Conservation (phyloP, 2,797 vertebrate genomes). For the Catamblyrhynchus diadema region DNA sequence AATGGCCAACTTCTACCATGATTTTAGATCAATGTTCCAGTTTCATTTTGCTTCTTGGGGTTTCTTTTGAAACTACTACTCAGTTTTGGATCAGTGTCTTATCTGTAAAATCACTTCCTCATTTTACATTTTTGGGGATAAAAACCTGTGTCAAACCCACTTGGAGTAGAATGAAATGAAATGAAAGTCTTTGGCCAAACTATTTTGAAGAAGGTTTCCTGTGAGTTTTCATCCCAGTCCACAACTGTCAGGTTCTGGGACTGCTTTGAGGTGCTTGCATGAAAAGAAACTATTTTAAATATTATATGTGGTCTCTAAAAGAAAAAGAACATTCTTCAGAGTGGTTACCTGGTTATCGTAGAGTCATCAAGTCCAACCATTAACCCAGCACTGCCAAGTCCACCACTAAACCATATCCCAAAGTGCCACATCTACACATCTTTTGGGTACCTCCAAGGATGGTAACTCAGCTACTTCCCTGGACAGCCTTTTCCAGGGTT, state of each 20-base stretch:
- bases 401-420: background rate
- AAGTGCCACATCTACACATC: background rate
- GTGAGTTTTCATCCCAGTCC: background rate
- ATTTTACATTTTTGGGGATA: background rate
- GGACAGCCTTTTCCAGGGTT: background rate
- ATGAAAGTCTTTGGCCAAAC: background rate
- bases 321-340: background rate
- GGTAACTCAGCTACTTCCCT: background rate
- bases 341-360: background rate
- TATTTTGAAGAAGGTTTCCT: background rate
- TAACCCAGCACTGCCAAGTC: background rate
- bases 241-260: background rate
- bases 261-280: background rate
- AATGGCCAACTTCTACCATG: background rate
- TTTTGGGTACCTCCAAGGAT: background rate
- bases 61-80: background rate
- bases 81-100: background rate
- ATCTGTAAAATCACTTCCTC: background rate
- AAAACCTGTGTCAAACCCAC: background rate
- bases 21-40: background rate
- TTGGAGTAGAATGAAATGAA: background rate
- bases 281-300: background rate
- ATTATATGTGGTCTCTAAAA: background rate
- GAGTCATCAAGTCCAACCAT: fast-evolving
- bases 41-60: background rate